These are phyloP conservation scores for Umimayanthus kanabou DNA, from an alignment of 92 coral and sea anemone genomes.

Conservation along the genomic window DNA sequence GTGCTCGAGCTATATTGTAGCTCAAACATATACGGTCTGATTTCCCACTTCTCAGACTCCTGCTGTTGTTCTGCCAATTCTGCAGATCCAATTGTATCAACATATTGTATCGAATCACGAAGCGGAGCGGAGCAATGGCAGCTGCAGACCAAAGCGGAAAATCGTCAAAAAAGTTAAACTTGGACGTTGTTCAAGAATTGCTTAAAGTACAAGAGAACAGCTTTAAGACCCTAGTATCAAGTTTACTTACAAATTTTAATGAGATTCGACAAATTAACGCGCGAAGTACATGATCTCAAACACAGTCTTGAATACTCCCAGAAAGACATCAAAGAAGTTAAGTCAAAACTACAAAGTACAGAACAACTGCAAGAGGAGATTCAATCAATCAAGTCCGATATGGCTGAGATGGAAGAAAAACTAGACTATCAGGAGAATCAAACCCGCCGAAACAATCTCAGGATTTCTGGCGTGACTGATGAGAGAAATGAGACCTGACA, in stretches of 20 bases:
- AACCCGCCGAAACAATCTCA: conserved; percentile 7
- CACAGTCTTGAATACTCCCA: conserved; percentile 1
- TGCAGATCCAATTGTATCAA: too few relatives aligned
- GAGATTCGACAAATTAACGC: conserved; percentile 8
- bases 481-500: neutral
- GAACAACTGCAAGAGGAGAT: conserved; percentile 5
- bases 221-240: neutral
- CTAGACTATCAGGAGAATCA: conserved; percentile 13
- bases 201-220: conserved; percentile 25
- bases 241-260: conserved; percentile 6
- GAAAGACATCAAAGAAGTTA: neutral
- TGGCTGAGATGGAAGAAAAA: conserved; percentile 6
- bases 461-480: conserved; percentile 9
- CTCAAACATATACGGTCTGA: too few relatives aligned
- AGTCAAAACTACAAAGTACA: neutral
- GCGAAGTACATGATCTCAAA: conserved; percentile 1
- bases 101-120: too few relatives aligned
- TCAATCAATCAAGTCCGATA: neutral
- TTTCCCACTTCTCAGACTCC: too few relatives aligned
- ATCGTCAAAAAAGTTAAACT: neutral
- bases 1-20: too few relatives aligned
- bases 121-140: conserved; percentile 1
- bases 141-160: neutral
- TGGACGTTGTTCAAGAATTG: neutral
- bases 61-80: too few relatives aligned